phyloP scores from a whole-genome alignment of 2,888 invertebrate species.

The Pediacus dermestoides region DNA sequence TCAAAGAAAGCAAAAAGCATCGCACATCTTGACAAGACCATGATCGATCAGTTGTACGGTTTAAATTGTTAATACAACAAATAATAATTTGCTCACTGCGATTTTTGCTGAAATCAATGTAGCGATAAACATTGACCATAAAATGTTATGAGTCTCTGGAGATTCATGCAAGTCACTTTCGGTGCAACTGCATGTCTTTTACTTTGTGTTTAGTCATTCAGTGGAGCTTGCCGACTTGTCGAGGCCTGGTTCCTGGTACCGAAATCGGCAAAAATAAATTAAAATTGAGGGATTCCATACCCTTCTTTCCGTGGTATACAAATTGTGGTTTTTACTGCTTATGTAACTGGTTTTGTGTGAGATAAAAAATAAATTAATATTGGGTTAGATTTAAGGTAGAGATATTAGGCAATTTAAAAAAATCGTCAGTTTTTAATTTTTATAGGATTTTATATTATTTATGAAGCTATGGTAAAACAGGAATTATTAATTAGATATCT shows the following conservation, averaged over 20 bases:
- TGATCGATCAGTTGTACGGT: conserved; percentile 24
- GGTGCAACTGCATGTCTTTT: conserved; percentile 27
- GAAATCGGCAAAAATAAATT: conserved; percentile 13
- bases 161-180: conserved; percentile 30
- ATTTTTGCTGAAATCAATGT: conserved; percentile 20
- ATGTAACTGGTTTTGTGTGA: too few relatives aligned
- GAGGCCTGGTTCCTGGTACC: conserved; percentile 17
- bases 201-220: conserved; percentile 17
- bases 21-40: conserved; percentile 6
- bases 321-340: not conserved
- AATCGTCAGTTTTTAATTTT: too few relatives aligned
- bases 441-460: too few relatives aligned
- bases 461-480: too few relatives aligned
- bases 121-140: conserved; percentile 25
- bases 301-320: too few relatives aligned
- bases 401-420: too few relatives aligned
- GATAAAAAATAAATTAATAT: too few relatives aligned
- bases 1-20: too few relatives aligned
- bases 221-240: conserved; percentile 12
- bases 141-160: conserved; percentile 33
- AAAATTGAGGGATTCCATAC: too few relatives aligned
- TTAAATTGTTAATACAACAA: conserved; percentile 20
- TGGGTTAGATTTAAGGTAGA: too few relatives aligned
- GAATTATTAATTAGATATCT: too few relatives aligned
- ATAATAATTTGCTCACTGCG: conserved; percentile 19